Evolutionary conservation across 2,888 invertebrate genomes (phyloP), one percentile per base, ranked within the genome.

Genomic region (Athrips mouffetella): DNA sequence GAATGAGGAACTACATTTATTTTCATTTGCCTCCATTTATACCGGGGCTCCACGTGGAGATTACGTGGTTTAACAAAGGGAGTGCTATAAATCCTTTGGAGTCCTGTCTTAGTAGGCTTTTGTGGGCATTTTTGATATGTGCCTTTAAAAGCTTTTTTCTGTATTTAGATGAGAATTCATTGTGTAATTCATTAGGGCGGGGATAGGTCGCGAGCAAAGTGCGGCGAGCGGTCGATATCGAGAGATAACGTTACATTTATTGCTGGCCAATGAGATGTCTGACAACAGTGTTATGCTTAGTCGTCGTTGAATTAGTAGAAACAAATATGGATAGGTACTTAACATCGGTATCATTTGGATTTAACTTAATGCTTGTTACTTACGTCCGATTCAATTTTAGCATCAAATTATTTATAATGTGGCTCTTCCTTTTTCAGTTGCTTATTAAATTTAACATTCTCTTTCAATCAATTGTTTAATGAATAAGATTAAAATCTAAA

Each of bases 101-200:
- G 80, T 79, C 82, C 85, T 85, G 87, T 88, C 88, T 88, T 87
- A 87, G 88, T 83, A 88, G 86, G 87, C 88, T 85, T 81, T 85
- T 84, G 87, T 87, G 82, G 83, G 86, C 74, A 88, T 86, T 88
- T 87, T 88, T 88, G 88, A 88, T 87, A 85, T 88, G 88, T 88
- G 88, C 87, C 83, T 88, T 86, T 88, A 88, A 88, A 88, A 88
- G 88, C 87, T 88, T 88, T 88, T 88, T 88, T 88, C 85, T 88
- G 88, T 88, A 88, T 88, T 87, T 85, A 88, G 87, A 88, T 87
- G 88, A 88, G 88, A 83, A 77, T 85, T 88, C 86, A 86, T 87
- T 87, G 88, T 87, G 84, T 88, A 85, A 87, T 88, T 88, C 88
- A 88, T 88, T 88, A 88, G 78, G 77, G 83, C 66, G 75, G 76